Percentiles rank a stretch among this genome's conserved stretches.
Conservation (phyloP, 2,888 invertebrate species). For the Tillus elongatus region DNA sequence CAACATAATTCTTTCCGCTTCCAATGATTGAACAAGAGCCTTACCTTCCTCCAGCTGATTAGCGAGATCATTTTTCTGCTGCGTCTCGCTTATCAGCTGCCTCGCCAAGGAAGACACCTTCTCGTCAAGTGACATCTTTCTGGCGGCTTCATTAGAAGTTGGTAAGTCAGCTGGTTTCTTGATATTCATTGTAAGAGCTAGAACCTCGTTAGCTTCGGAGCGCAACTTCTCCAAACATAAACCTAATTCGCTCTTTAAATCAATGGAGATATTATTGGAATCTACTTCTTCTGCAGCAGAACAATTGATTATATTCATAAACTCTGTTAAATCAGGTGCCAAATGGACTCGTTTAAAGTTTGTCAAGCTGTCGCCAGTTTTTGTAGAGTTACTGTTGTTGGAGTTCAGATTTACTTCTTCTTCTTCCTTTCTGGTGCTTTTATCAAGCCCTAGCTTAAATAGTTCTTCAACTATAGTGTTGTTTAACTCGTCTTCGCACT, state of each 20-base stretch:
- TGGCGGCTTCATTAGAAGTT: slow-evolving; percentile 8
- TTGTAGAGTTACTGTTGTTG: no score
- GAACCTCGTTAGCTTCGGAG: slow-evolving; percentile 59
- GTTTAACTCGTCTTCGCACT: slow-evolving; percentile 72
- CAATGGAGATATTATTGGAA: slow-evolving; percentile 45
- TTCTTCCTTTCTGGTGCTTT: no score
- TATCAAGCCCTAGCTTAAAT: slow-evolving; percentile 39
- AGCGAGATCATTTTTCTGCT: slow-evolving; percentile 37
- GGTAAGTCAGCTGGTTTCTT: slow-evolving; percentile 13
- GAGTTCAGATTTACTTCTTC: no score
- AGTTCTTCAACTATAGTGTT: slow-evolving; percentile 61
- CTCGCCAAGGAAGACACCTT: slow-evolving; percentile 28
- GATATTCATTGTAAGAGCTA: slow-evolving; percentile 46
- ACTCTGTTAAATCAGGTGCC: slow-evolving; percentile 57
- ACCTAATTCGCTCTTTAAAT: slow-evolving; percentile 57
- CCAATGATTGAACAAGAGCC: slow-evolving; percentile 41
- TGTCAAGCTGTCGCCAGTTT: no score
- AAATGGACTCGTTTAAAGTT: slow-evolving; percentile 55
- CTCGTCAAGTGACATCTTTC: slow-evolving; percentile 24
- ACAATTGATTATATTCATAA: slow-evolving; percentile 53
- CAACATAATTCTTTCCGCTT: slow-evolving; percentile 43
- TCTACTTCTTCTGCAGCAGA: slow-evolving; percentile 50
- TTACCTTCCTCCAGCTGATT: slow-evolving; percentile 52
- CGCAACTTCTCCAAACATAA: slow-evolving; percentile 58
- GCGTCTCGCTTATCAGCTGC: slow-evolving; percentile 32